These are phyloP conservation scores for Cryptomyrus ogoouensis DNA, from an alignment of 2,113 vertebrate genomes.

Conservation along the genomic window DNA sequence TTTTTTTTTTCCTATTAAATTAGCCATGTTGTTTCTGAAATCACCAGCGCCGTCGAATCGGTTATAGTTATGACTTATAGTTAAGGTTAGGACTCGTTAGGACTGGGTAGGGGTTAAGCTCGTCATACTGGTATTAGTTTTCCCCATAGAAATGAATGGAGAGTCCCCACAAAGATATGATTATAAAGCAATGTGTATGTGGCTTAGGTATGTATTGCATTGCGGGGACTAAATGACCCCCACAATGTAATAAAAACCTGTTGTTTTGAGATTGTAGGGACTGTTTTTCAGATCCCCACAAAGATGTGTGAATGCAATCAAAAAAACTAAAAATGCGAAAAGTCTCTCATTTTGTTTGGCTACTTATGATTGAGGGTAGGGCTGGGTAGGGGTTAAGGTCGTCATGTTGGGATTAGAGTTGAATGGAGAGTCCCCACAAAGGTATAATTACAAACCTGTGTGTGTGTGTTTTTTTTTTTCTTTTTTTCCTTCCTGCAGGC, in stretches of 20 bases:
- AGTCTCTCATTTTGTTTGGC: no score
- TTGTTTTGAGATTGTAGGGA: no score
- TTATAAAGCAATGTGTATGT: not conserved
- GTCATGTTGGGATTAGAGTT: not conserved
- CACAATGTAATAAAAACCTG: no score
- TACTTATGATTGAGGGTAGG: not conserved
- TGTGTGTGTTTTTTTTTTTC: not conserved
- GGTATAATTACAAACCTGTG: not conserved
- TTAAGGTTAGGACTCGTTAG: not conserved
- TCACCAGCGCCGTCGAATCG: not conserved
- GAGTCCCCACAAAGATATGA: not conserved
- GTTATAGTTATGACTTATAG: not conserved
- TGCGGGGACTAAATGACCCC: no score
- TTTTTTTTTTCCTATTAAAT: not conserved
- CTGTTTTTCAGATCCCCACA: no score
- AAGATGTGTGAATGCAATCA: no score
- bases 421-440: not conserved
- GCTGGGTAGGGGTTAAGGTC: not conserved
- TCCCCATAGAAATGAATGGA: not conserved
- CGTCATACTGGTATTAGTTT: not conserved
- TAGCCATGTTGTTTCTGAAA: not conserved
- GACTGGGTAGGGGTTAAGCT: not conserved
- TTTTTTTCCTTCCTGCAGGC: not conserved
- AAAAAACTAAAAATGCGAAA: no score
- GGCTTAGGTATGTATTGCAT: not conserved